Conservation (phyloP, 2,113 vertebrate species). For the Condylura cristata region DNA sequence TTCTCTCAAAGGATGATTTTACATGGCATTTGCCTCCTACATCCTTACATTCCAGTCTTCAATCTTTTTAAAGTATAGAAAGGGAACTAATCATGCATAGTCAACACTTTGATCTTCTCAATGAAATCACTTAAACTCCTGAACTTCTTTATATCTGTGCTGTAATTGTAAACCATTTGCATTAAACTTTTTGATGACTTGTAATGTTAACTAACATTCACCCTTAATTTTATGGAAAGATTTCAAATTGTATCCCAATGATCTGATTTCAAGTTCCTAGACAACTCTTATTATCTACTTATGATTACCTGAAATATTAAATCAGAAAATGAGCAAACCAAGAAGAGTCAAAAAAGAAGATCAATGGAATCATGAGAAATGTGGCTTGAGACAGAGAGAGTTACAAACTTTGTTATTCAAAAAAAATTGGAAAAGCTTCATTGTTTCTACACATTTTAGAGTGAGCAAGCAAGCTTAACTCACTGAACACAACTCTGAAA, state of each 20-base stretch:
- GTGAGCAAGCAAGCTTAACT: conserved; percentile 73
- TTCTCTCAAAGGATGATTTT: background rate
- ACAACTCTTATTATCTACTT: background rate
- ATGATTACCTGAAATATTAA: background rate
- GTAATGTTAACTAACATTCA: background rate
- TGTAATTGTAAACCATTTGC: background rate
- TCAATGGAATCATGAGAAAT: background rate
- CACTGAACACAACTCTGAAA: conserved; percentile 74
- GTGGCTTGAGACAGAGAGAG: background rate
- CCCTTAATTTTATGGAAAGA: background rate
- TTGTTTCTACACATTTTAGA: conserved; percentile 69
- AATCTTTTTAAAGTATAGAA: conserved; percentile 16
- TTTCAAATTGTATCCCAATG: background rate
- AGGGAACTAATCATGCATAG: background rate
- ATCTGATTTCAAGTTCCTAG: conserved; percentile 35
- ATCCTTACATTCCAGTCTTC: background rate
- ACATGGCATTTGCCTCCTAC: background rate
- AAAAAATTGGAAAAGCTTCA: conserved; percentile 52
- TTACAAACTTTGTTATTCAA: background rate
- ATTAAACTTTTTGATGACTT: background rate
- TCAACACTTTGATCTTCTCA: background rate
- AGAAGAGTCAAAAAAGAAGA: background rate
- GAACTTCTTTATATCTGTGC: background rate
- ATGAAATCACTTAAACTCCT: background rate
- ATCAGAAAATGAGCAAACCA: conserved; percentile 18